Base-by-base conservation (phyloP, 1,140 invertebrate species). In the Pogonomyrmex barbatus region DNA sequence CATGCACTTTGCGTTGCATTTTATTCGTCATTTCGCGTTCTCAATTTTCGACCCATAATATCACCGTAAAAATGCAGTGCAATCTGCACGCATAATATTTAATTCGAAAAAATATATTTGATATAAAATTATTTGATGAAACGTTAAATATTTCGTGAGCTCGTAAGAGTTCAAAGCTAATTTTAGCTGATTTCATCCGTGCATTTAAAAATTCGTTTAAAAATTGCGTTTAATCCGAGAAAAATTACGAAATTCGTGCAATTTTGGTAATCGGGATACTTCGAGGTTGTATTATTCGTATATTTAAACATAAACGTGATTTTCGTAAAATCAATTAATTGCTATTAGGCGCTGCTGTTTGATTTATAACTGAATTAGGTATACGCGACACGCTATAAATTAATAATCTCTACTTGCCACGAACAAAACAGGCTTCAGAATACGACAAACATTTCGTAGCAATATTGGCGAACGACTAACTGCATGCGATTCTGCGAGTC, bases 251-350 rank as follows among this genome's bases (percentile, higher is more conserved):
- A 24, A 62, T 50, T 47, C 39, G 14, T 30, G 9, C 36, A 60
- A 47, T 33, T 24, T 36, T 4, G 10, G 33, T 12, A 2, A 1
- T 9, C 10, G 12, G 42, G 50, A 60, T 9, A 17, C 45, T 45
- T 17, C 30, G 17, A 71, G 6, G 63, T 56, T 45, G 54, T 10
- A 14, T 12, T 10, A 47, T 39, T 60, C 10, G 8, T 24, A 39
- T 82, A 39, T 82, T 58, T 82, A 75, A 70, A 60, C 79, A 17
- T 82, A 60, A 33, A 71, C 54, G 30, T 30, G 54, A 50, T 83
- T 54, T 83, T 83, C 42, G 42, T 67, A 62, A 83, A 73, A 83
- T 83, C 68, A 45, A 83, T 83, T 83, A 73, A 83, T 83, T 62
- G 79, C 68, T 60, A 83, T 83, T 75, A 83, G 79, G 79, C 79